phyloP scores from a whole-genome alignment of 2,888 invertebrate genomes.

The Nomada goodeniana region DNA sequence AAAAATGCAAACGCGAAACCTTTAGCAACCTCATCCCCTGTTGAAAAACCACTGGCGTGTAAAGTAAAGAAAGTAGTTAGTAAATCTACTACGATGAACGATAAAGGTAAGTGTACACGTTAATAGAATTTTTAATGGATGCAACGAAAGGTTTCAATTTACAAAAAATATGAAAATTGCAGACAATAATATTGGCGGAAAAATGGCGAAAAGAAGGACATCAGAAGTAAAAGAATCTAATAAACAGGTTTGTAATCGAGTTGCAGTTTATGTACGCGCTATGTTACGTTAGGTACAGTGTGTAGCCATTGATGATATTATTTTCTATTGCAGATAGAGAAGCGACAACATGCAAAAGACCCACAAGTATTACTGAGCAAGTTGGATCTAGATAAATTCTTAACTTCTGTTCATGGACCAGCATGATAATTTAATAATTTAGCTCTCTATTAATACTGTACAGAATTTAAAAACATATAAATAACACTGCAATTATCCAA shows the following conservation, averaged over 20 bases:
- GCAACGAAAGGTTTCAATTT: neutral
- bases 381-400: constrained; percentile 76
- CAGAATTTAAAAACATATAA: neutral
- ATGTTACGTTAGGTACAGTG: neutral
- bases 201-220: constrained; percentile 71
- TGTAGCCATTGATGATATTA: neutral
- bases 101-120: constrained; percentile 43
- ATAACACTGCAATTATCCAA: neutral
- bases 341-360: constrained; percentile 69
- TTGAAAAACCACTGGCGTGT: constrained; percentile 47
- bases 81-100: constrained; percentile 24
- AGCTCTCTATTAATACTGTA: neutral
- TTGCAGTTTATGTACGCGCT: neutral
- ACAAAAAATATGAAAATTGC: neutral
- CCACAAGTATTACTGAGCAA: constrained; percentile 73
- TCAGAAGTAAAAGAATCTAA: constrained; percentile 63
- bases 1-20: constrained; percentile 65
- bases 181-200: constrained; percentile 61
- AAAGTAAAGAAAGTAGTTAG: constrained; percentile 55
- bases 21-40: constrained; percentile 77
- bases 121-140: too few relatives aligned
- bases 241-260: constrained; percentile 67
- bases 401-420: constrained; percentile 77
- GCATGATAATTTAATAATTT: constrained; percentile 47
- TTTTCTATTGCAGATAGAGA: constrained; percentile 68